These are phyloP conservation scores for Zootermopsis nevadensis DNA, from an alignment of 2,888 invertebrate genomes.

Conservation along the genomic window DNA sequence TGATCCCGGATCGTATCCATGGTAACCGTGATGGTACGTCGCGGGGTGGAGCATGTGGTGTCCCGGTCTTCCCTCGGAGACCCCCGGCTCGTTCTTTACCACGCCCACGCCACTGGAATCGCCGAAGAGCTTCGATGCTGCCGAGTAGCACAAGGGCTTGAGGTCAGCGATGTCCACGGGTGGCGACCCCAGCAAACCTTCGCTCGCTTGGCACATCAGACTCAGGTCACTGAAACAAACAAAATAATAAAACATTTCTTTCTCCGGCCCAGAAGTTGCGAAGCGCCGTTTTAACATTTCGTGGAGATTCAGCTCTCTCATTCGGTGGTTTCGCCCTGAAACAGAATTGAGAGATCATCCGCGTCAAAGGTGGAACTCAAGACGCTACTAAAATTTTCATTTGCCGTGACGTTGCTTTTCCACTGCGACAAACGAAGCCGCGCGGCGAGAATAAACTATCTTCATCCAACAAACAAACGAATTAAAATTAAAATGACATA, in stretches of 20 bases:
- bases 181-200: conserved; percentile 39
- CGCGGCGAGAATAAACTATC: no score
- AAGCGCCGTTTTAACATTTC: no score
- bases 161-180: conserved; percentile 43
- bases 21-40: conserved; percentile 48
- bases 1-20: conserved; percentile 49
- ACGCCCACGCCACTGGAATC: conserved; percentile 31
- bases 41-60: conserved; percentile 48
- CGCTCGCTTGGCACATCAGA: conserved; percentile 44
- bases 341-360: no score
- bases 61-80: conserved; percentile 12
- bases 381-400: no score
- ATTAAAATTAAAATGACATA: no score
- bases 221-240: conserved; percentile 45
- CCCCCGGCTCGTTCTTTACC: conserved; percentile 49
- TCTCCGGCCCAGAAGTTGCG: no score
- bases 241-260: background rate
- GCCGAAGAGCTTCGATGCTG: conserved; percentile 44
- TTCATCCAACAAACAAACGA: no score
- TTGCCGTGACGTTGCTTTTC: no score
- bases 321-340: no score
- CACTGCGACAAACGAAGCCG: no score
- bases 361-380: no score
- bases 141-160: conserved; percentile 51
- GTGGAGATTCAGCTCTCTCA: no score